These are phyloP conservation scores for Acromyrmex charruanus DNA, from an alignment of 1,140 invertebrate genomes.

Conservation along the genomic window DNA sequence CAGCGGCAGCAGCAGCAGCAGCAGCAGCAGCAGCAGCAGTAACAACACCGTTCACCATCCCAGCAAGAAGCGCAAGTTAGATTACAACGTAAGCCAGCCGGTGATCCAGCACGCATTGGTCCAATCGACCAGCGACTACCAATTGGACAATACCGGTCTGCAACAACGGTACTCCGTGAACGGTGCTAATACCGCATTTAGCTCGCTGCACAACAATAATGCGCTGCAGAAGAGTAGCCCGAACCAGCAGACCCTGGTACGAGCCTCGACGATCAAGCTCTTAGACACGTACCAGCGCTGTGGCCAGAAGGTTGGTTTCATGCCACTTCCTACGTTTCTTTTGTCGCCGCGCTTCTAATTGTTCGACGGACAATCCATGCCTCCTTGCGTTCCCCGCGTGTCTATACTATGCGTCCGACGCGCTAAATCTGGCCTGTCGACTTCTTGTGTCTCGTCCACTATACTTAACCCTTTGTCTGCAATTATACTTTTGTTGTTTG, in stretches of 20 bases:
- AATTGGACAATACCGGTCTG: constrained; percentile 80
- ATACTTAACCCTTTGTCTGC: no score
- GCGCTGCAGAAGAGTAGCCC: constrained; percentile 86
- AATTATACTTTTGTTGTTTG: no score
- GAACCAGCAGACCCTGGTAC: constrained; percentile 89
- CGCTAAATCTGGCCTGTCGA: constrained; percentile 6
- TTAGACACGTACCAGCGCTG: constrained; percentile 91
- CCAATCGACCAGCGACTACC: constrained; percentile 84
- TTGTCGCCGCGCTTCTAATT: constrained; percentile 9
- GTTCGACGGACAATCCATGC: neutral
- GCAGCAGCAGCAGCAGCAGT: constrained; percentile 85
- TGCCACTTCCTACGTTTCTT: constrained; percentile 43
- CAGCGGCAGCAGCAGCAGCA: constrained; percentile 87
- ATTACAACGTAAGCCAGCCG: constrained; percentile 86
- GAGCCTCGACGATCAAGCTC: constrained; percentile 91
- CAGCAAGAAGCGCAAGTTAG: constrained; percentile 88
- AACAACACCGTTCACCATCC: constrained; percentile 86
- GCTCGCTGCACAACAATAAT: constrained; percentile 85
- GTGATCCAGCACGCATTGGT: constrained; percentile 86
- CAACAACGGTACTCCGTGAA: constrained; percentile 84
- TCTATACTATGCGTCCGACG: neutral
- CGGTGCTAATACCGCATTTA: constrained; percentile 84
- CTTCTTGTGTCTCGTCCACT: neutral
- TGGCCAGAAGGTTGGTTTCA: constrained; percentile 88
- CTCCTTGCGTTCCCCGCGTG: neutral